Conservation (phyloP, 2,113 vertebrate species). For the Takifugu flavidus region DNA sequence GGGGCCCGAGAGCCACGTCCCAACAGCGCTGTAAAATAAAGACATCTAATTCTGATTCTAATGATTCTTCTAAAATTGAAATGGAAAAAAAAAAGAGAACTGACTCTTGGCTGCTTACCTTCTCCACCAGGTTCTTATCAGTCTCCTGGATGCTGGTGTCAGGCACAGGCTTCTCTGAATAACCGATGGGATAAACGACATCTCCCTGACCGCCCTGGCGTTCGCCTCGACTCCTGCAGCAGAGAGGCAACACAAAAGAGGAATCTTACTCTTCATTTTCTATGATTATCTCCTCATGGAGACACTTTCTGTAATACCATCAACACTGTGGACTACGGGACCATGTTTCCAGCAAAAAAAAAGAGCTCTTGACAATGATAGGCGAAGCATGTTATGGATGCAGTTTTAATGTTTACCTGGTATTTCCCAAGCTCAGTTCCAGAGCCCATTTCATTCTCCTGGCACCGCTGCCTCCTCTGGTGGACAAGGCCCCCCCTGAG, state of each 20-base stretch:
- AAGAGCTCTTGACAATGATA: not conserved
- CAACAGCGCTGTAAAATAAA: slow-evolving; percentile 84
- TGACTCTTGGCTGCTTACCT: slow-evolving; percentile 69
- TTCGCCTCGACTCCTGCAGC: slow-evolving; percentile 77
- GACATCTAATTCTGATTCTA: not conserved
- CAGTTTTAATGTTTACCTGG: slow-evolving; percentile 53
- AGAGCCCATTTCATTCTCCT: slow-evolving; percentile 78
- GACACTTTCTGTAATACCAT: not conserved
- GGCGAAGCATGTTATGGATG: not conserved
- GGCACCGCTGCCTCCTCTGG: slow-evolving; percentile 59
- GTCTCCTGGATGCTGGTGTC: slow-evolving; percentile 94
- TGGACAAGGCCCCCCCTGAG: slow-evolving; percentile 69
- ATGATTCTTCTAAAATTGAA: not conserved
- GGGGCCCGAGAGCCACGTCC: slow-evolving; percentile 92
- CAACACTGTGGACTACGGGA: not conserved
- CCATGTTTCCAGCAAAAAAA: not conserved
- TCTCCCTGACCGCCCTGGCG: slow-evolving; percentile 83
- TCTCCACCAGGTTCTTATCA: slow-evolving; percentile 93
- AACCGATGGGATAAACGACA: slow-evolving; percentile 87
- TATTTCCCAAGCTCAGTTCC: slow-evolving; percentile 73
- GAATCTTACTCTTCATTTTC: not conserved
- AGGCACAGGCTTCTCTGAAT: slow-evolving; percentile 89
- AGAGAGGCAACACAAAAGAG: not conserved
- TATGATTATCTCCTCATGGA: not conserved
- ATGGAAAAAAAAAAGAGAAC: not conserved